Evolutionary conservation across 2,113 vertebrate species (phyloP).

Genomic region (Osmerus mordax): DNA sequence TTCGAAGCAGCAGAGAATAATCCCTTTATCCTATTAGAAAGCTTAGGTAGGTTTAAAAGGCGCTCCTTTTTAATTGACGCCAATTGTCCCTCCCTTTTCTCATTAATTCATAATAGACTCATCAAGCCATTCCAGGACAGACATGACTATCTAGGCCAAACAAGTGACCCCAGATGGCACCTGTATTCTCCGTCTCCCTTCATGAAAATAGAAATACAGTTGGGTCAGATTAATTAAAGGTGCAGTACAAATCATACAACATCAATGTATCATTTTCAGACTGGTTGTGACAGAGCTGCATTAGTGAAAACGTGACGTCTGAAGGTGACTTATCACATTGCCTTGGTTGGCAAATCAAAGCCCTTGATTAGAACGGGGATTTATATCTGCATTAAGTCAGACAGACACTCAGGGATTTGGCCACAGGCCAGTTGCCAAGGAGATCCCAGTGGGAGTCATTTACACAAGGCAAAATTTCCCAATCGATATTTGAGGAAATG

Average conservation of each 20-base stretch:
- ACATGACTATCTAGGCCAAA: conserved; percentile 32
- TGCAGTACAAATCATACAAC: conserved; percentile 45
- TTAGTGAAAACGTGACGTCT: conserved; percentile 62
- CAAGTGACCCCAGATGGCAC: neutral
- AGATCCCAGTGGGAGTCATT: conserved; percentile 69
- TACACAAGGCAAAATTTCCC: conserved; percentile 65
- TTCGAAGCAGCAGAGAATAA: conserved; percentile 23
- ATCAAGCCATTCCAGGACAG: conserved; percentile 4
- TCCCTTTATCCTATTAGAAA: conserved; percentile 38
- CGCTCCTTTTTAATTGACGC: conserved; percentile 52
- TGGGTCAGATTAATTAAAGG: neutral
- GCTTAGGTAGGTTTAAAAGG: conserved; percentile 24
- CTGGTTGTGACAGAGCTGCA: conserved; percentile 60
- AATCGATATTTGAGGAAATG: conserved; percentile 71
- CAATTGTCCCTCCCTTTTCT: conserved; percentile 47
- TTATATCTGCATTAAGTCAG: conserved; percentile 72
- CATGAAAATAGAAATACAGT: no score
- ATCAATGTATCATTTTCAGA: conserved; percentile 49
- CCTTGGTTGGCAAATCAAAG: conserved; percentile 65
- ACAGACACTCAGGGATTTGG: conserved; percentile 66
- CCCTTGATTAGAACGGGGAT: conserved; percentile 72
- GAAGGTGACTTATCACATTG: conserved; percentile 63
- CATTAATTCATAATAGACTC: conserved; percentile 28
- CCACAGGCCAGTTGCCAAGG: conserved; percentile 64
- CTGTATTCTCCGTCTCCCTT: neutral